Percentiles rank a stretch among this genome's conserved stretches.
Evolutionary conservation across 1,140 invertebrate species (phyloP).

Genomic region (Rhizoglyphus robini): DNA sequence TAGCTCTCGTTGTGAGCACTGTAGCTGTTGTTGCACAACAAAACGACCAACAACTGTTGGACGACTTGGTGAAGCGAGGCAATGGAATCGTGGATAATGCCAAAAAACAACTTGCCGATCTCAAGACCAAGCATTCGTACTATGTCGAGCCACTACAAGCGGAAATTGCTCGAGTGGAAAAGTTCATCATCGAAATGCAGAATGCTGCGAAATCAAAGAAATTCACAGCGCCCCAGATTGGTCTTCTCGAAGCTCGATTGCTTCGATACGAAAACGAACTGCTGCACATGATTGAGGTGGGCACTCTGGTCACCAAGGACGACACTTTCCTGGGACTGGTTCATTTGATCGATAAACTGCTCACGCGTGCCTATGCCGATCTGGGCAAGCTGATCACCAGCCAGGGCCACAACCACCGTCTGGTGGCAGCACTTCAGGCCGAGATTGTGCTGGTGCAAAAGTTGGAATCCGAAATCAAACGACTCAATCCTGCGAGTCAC

Average conservation of each 20-base stretch:
- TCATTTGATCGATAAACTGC: too few relatives aligned
- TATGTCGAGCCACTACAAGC: background rate
- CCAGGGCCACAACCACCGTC: too few relatives aligned
- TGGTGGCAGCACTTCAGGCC: too few relatives aligned
- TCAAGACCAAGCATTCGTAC: background rate
- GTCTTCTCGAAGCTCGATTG: too few relatives aligned
- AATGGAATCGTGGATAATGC: background rate
- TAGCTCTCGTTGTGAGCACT: background rate
- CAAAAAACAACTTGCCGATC: background rate
- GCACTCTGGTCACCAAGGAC: too few relatives aligned
- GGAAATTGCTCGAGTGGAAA: background rate
- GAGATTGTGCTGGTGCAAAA: background rate
- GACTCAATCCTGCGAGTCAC: background rate
- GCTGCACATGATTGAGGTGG: too few relatives aligned
- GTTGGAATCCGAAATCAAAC: background rate
- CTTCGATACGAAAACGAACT: too few relatives aligned
- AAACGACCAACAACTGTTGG: background rate
- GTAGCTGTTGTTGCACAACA: background rate
- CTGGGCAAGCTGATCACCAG: too few relatives aligned
- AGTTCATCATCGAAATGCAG: background rate
- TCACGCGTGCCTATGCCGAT: too few relatives aligned
- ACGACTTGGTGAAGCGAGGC: background rate
- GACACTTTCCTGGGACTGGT: too few relatives aligned
- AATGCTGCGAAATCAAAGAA: too few relatives aligned
- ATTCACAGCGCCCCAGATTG: too few relatives aligned